A percentile compares a stretch with the other conserved stretches of the same genome.
phyloP scores from a whole-genome alignment of 2,888 invertebrate species.

The Drosophila peninsularis region DNA sequence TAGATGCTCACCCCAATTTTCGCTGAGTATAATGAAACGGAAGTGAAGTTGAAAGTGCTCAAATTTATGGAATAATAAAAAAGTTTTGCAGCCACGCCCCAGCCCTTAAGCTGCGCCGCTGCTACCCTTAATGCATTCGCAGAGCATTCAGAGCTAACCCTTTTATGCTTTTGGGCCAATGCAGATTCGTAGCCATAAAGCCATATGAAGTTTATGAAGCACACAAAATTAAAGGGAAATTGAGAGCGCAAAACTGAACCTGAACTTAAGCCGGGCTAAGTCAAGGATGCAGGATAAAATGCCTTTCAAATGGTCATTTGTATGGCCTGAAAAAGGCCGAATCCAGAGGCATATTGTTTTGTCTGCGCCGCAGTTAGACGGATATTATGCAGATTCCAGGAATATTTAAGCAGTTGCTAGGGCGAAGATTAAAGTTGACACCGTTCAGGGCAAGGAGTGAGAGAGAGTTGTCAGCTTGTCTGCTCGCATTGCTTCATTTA shows the following conservation, averaged over 20 bases:
- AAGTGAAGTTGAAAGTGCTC: slow-evolving; percentile 30
- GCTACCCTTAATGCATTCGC: background rate
- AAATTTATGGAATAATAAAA: slow-evolving; percentile 20
- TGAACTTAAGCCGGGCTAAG: slow-evolving; percentile 33
- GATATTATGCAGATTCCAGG: slow-evolving; percentile 52
- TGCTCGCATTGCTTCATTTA: slow-evolving; percentile 43
- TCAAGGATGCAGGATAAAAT: slow-evolving; percentile 12
- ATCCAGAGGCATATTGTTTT: slow-evolving; percentile 24
- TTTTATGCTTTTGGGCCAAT: slow-evolving; percentile 30
- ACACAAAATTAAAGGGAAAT: slow-evolving; percentile 46
- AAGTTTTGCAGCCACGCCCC: background rate
- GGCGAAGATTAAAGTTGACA: slow-evolving; percentile 45
- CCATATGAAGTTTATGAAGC: slow-evolving; percentile 40
- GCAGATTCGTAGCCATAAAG: slow-evolving; percentile 9
- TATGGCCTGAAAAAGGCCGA: background rate
- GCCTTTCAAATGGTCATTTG: slow-evolving; percentile 40
- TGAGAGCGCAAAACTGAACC: slow-evolving; percentile 31
- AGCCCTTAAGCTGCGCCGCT: background rate
- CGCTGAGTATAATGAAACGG: background rate
- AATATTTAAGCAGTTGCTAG: slow-evolving; percentile 27
- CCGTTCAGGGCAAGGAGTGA: slow-evolving; percentile 6
- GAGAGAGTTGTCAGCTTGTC: slow-evolving; percentile 5
- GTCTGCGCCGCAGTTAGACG: background rate
- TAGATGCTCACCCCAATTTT: background rate
- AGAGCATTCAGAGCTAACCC: slow-evolving; percentile 26